A percentile compares a stretch with the other conserved stretches of the same genome.
Conservation (phyloP, 35 echinoderm and acorn worm genomes). For the Stichopus chloronotus region DNA sequence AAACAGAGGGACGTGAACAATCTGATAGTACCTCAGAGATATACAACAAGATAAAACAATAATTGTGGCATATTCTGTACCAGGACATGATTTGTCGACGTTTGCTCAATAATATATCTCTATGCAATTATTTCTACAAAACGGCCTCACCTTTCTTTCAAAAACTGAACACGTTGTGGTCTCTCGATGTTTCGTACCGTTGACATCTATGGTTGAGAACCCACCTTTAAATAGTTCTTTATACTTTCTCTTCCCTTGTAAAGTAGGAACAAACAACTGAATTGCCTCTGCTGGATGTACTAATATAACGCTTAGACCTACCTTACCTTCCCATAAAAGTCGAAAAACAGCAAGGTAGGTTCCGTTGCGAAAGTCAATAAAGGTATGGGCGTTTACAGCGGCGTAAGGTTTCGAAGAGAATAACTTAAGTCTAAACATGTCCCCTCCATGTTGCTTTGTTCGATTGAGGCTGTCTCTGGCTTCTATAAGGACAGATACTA, state of each 20-base stretch:
- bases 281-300: slow-evolving; percentile 20
- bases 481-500: background rate
- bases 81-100: too few species aligned
- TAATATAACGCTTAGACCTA: background rate
- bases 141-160: background rate
- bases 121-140: too few species aligned
- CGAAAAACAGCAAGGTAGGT: slow-evolving; percentile 8
- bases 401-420: background rate
- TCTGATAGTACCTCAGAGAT: too few species aligned
- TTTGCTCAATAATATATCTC: too few species aligned
- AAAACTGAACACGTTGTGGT: background rate
- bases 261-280: background rate
- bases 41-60: too few species aligned
- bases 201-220: background rate
- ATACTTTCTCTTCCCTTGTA: background rate
- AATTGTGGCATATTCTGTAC: too few species aligned
- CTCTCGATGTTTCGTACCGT: background rate
- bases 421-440: slow-evolving; percentile 21
- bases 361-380: background rate
- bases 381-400: background rate
- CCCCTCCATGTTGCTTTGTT: background rate
- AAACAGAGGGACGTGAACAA: too few species aligned
- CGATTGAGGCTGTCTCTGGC: slow-evolving; percentile 4
- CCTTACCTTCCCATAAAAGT: slow-evolving; percentile 27
- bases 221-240: background rate